Conservation (phyloP, 1,140 invertebrate genomes). For the Ctenoplectra terminalis region DNA sequence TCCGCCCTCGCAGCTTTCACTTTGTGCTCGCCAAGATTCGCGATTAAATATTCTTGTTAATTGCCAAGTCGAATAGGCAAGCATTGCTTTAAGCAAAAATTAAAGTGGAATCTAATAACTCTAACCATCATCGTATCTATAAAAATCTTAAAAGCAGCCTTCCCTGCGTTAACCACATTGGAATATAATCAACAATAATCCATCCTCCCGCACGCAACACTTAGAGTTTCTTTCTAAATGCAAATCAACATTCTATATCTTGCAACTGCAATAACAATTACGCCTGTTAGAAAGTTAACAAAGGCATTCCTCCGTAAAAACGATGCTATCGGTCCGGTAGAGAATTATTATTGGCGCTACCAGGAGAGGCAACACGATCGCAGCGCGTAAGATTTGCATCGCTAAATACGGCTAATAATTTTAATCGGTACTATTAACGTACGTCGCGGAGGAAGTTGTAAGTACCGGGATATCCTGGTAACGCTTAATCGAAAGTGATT, state of each 20-base stretch:
- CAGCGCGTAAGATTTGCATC: not conserved
- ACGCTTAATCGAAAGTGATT: constrained; percentile 38
- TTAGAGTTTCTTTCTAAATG: not conserved
- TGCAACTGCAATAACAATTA: not conserved
- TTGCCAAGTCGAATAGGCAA: too few species aligned
- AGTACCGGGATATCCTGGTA: not conserved
- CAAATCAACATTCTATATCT: not conserved
- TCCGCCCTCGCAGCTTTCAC: not conserved
- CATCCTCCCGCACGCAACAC: not conserved
- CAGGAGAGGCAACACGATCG: not conserved
- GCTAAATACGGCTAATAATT: not conserved
- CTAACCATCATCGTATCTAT: not conserved
- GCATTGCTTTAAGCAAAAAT: not conserved
- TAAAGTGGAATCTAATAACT: not conserved
- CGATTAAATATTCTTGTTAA: not conserved
- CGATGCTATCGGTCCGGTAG: not conserved
- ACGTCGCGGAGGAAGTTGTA: not conserved
- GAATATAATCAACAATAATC: not conserved
- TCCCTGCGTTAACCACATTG: not conserved
- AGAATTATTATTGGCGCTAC: not conserved
- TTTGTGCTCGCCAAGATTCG: not conserved
- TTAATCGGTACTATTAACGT: constrained; percentile 17
- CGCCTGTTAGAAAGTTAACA: not conserved
- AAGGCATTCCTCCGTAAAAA: not conserved
- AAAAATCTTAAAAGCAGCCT: not conserved